Base-by-base conservation (phyloP, 2,888 invertebrate genomes). In the Agrochola circellaris region DNA sequence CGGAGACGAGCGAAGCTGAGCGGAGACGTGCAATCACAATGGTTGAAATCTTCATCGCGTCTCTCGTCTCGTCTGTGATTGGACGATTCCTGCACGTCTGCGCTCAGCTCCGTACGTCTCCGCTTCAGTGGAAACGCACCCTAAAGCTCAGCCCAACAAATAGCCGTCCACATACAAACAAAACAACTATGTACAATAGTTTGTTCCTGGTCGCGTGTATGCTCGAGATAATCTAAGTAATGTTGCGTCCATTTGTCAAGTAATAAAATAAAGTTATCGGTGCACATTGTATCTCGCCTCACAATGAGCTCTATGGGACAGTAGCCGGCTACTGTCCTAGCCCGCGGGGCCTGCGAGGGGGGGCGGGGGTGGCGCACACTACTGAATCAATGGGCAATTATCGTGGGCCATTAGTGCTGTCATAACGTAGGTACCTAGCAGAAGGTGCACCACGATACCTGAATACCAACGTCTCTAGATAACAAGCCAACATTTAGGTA, bases 361-460 rank as follows among this genome's bases (percentile, higher is more conserved):
- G 15, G n/a, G 20, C 0, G 9, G 30, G n/a, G 9, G 0, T 48
- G 64, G 65, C 74, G 87, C 83, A 86, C 88, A 88, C 78, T 87
- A 86, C 86, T 79, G 90, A 88, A 91, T 90, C 92, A 90, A 90
- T 90, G 87, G 90, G 83, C 91, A 93, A 92, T 93, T 92, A 92
- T 78, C 73, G 76, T 79, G 78, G 81, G 73, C 85, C 78, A 85
- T 83, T 85, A 85, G 77, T 82, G 73, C 67, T 15, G 56, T 13
- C 56, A n/a, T 34, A 30, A 15, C 13, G 38, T 38, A 74, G 71
- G 45, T 11, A 58, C 13, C 8, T 7, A 7, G n/a, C 73, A 85
- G 83, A 82, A 83, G 82, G 67, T 61, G 9, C 17, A 75, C 38
- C 54, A 9, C 30, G 20, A 15, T 30, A 48, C 34, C 45, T 54